Evolutionary conservation across 2,888 invertebrate genomes (phyloP), one percentile per base, ranked within the genome.

Genomic region (Dorcus hopei): DNA sequence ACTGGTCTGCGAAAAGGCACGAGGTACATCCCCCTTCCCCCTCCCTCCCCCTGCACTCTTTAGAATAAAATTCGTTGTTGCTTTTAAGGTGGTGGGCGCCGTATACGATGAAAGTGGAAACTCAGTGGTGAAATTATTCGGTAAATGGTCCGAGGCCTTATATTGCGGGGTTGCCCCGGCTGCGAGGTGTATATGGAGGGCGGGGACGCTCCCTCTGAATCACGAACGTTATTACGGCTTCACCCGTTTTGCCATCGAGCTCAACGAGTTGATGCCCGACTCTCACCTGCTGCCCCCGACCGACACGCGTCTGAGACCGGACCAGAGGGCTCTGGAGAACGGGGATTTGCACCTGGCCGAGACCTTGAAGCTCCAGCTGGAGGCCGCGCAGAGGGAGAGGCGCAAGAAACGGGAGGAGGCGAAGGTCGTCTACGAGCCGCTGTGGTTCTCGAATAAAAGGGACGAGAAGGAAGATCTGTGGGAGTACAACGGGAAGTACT

Each of bases 221-320:
- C 86, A 87, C 76, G 89, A 90, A 72, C 71, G 87, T 57, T 93
- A 91, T 79, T 93, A 92, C 78, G 92, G 92, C 3, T 93, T 93
- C 80, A 90, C 92, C 3, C 80, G 89, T 65, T 92, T 92, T 79
- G 91, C 93, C 33, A 90, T 91, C 78, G 91, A 92, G 74, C 81
- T 93, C 56, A 93, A 93, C 77, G 92, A 93, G 74, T 67, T 89
- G 68, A 87, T 87, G 63, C 83, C 85, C 0, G 87, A 87, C 57
- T 74, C 81, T 26, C 82, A 85, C 8, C 61, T 80, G 26, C 77
- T 92, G 61, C 91, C 92, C 0, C 83, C 84, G 50, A 92, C 92
- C 0, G 93, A 93, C 74, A 90, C 91, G 0, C 79, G 92, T 78
- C 70, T 72, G 66, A 83, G 92, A 72, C 90, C 91, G 0, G 92